Conservation (phyloP, 2,113 vertebrate species). For the Otolemur garnettii region DNA sequence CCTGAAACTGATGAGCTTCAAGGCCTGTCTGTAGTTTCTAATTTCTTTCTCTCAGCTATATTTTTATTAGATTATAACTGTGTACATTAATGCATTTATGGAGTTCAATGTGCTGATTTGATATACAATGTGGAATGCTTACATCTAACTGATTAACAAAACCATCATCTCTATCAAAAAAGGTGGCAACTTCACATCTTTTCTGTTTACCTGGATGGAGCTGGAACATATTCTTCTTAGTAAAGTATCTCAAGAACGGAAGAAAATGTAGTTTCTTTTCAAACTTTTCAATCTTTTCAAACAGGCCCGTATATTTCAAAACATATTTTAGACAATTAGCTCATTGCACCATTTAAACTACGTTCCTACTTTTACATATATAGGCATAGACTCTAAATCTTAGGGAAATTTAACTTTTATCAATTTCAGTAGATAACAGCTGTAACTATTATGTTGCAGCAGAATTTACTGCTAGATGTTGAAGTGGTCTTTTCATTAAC, state of each 20-base stretch:
- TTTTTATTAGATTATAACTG: too few species aligned
- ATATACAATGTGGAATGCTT: too few species aligned
- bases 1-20: background rate
- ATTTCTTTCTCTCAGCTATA: background rate
- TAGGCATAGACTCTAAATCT: background rate
- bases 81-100: too few species aligned
- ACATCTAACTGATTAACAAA: too few species aligned
- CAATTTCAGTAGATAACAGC: background rate
- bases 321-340: background rate
- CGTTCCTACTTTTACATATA: background rate
- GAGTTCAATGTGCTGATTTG: too few species aligned
- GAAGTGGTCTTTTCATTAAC: conserved; percentile 19
- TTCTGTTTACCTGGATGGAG: too few species aligned
- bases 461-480: conserved; percentile 4
- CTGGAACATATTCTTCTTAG: too few species aligned
- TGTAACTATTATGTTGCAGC: background rate
- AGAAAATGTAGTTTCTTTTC: too few species aligned
- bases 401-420: conserved; percentile 1
- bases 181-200: too few species aligned
- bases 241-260: too few species aligned
- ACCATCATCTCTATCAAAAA: too few species aligned
- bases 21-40: background rate
- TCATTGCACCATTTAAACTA: background rate
- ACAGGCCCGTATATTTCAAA: background rate
- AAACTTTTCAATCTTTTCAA: too few species aligned